A percentile compares a stretch with the other conserved stretches of the same genome.
These are phyloP conservation scores for Ispidina picta DNA, from an alignment of 2,797 vertebrate species.

Conservation along the genomic window DNA sequence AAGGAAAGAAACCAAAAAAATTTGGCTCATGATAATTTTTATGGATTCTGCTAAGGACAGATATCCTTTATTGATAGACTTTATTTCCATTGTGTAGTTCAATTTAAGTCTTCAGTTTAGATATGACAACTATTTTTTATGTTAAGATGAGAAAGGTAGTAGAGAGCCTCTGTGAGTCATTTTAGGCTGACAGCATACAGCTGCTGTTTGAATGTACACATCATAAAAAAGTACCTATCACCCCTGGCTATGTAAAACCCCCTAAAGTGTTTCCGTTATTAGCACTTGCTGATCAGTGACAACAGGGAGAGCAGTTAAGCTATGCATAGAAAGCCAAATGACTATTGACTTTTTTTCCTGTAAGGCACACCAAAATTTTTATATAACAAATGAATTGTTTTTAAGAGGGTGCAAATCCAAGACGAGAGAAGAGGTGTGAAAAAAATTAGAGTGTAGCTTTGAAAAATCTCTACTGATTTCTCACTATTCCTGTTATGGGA, in stretches of 20 bases:
- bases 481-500: neutral
- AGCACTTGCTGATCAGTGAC: neutral
- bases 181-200: neutral
- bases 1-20: neutral
- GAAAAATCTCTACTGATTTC: neutral
- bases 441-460: neutral
- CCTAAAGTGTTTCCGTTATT: neutral
- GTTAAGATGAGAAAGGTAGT: neutral
- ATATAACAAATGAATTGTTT: neutral
- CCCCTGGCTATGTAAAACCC: neutral
- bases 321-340: neutral
- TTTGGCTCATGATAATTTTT: neutral
- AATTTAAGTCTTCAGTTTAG: neutral
- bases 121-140: neutral
- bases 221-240: slow-evolving; percentile 38
- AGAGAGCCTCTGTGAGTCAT: slow-evolving; percentile 31
- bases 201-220: neutral
- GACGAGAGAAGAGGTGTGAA: neutral
- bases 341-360: neutral
- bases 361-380: neutral
- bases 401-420: neutral
- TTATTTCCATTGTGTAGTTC: neutral
- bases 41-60: neutral
- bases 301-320: neutral
- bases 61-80: neutral